Conservation (phyloP, 2,113 vertebrate species). For the Aegithalos caudatus region DNA sequence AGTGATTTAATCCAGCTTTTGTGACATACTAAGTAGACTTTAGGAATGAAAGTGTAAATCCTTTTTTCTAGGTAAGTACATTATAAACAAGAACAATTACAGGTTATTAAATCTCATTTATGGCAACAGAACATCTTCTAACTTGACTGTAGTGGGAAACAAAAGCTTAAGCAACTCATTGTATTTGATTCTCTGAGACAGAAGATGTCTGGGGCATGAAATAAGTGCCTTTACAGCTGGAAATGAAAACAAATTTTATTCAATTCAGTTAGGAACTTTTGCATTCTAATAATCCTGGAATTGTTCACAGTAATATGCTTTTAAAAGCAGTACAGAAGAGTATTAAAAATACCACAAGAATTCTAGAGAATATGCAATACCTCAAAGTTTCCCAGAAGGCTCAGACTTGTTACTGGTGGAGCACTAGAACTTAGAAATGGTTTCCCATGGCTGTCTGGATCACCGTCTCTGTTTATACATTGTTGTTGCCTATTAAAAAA, state of each 20-base stretch:
- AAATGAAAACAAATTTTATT: constrained; percentile 28
- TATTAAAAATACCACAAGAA: constrained; percentile 28
- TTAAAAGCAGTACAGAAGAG: not conserved
- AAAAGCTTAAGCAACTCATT: not conserved
- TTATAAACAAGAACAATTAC: not conserved
- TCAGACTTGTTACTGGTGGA: constrained; percentile 91
- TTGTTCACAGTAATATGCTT: not conserved
- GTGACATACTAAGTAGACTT: not conserved
- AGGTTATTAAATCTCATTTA: not conserved
- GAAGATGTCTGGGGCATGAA: not conserved
- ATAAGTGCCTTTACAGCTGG: not conserved
- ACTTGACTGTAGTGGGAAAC: not conserved
- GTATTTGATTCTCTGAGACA: not conserved
- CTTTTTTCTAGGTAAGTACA: not conserved
- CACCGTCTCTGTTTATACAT: constrained; percentile 81
- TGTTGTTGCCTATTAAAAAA: constrained; percentile 68
- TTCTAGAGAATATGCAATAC: constrained; percentile 72
- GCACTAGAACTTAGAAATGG: constrained; percentile 92
- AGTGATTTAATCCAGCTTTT: not conserved
- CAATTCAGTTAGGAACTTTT: not conserved
- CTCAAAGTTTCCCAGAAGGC: constrained; percentile 99
- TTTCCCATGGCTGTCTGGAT: constrained; percentile 80
- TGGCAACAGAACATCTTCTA: not conserved
- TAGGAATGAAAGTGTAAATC: not conserved
- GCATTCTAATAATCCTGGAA: not conserved